Base-by-base conservation (phyloP, 2,797 vertebrate species). In the Squalus acanthias region DNA sequence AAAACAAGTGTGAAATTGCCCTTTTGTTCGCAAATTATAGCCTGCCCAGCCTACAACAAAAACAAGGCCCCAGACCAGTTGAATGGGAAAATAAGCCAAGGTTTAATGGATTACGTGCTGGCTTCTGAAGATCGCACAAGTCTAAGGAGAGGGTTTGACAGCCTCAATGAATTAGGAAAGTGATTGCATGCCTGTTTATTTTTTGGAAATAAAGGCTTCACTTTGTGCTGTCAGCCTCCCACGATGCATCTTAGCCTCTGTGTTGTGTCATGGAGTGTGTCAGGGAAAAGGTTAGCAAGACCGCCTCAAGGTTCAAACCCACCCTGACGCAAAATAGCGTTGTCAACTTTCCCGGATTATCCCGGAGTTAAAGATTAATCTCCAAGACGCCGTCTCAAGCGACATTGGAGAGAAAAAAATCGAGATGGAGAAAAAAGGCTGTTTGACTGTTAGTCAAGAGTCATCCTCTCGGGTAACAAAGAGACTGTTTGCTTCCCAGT, bases 1-100 rank as follows among this genome's bases (percentile, higher is more conserved):
- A 20, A 92, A 92, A n/a, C 89, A 60, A 92, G 89, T 92, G 89
- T 65, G 89, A 92, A 92, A 92, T 92, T 92, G 89, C 15, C 89
- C 57, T 92, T 92, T 92, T 65, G 57, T 92, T 92, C 89, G 20
- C 89, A 92, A 92, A 92, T 92, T 92, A 92, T 60, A 65, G 89
- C 57, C 60, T 65, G 13, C 89, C 89, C 60, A n/a, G 29, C 9
- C 3, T 5, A 50, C 57, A 33, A 12, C 89, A 92, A 63, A 85
- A 92, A 17, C 29, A 92, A 63, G 60, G 3, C 60, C 57, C 60
- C 60, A 92, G 33, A 33, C 89, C 89, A 92, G 60, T 60, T 92
- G 89, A 65, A 50, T 92, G 57, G 89, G 57, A 17, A 92, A 63
- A 65, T n/a, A 92, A 63, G 89, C 4, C 60, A n/a, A 2, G 29